Conservation (phyloP, 2,888 invertebrate genomes). For the Trisateles emortualis region DNA sequence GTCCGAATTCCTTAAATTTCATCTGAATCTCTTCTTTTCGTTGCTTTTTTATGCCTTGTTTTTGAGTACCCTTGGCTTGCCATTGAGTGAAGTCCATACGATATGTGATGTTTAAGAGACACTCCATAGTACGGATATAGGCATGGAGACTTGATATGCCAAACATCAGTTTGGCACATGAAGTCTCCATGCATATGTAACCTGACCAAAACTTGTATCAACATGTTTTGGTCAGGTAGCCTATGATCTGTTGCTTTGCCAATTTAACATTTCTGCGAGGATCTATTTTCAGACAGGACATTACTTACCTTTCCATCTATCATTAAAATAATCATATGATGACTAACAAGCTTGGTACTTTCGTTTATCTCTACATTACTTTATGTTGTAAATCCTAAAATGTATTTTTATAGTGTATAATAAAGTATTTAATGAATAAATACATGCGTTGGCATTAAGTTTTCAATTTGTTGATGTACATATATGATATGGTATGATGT, state of each 20-base stretch:
- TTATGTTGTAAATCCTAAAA: too few species aligned
- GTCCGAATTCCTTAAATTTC: not conserved
- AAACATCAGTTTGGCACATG: not conserved
- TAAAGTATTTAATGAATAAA: too few species aligned
- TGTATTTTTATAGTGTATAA: too few species aligned
- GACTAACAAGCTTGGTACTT: not conserved
- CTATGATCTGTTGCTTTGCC: not conserved
- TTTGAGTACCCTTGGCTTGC: not conserved
- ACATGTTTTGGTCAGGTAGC: not conserved
- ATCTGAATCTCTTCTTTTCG: not conserved
- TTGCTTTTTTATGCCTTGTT: too few species aligned
- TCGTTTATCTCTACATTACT: too few species aligned
- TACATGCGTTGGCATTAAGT: not conserved
- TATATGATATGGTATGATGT: too few species aligned
- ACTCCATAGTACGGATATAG: not conserved
- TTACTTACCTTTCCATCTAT: not conserved
- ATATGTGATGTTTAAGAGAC: slow-evolving; percentile 1
- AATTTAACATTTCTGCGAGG: not conserved
- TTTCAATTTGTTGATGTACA: not conserved
- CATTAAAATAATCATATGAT: not conserved
- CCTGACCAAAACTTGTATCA: too few species aligned
- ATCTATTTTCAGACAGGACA: not conserved
- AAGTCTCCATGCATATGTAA: too few species aligned
- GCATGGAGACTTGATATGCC: not conserved
- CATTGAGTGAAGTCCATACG: not conserved